These are phyloP conservation scores for Gibbula magus DNA, from an alignment of 2,888 invertebrate genomes.

Conservation along the genomic window DNA sequence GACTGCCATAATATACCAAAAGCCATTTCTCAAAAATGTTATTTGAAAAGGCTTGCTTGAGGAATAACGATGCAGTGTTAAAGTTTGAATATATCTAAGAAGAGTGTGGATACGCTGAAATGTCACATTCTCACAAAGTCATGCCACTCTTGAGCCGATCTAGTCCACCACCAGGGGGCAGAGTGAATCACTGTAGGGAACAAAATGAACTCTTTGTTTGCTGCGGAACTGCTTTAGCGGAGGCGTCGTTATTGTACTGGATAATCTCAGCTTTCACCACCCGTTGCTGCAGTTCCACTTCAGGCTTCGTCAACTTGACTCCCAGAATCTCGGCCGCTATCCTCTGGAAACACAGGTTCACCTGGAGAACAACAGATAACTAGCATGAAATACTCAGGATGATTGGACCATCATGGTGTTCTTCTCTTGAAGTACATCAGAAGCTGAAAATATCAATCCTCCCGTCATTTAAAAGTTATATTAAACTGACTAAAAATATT, in stretches of 20 bases:
- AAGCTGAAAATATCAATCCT: not conserved
- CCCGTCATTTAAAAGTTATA: not conserved
- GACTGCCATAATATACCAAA: too few species aligned
- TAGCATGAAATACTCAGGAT: not conserved
- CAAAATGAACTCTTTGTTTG: constrained; percentile 53
- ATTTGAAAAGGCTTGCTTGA: too few species aligned
- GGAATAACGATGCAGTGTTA: too few species aligned
- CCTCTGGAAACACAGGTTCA: constrained; percentile 79
- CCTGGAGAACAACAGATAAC: constrained; percentile 58
- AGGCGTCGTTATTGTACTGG: constrained; percentile 60
- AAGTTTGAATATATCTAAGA: too few species aligned
- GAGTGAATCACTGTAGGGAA: constrained; percentile 40
- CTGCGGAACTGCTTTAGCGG: constrained; percentile 39
- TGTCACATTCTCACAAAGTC: too few species aligned
- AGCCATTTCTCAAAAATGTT: too few species aligned
- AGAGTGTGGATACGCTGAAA: too few species aligned
- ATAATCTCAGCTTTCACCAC: constrained; percentile 82
- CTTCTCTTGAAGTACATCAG: not conserved
- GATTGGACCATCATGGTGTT: not conserved
- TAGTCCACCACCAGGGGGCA: too few species aligned
- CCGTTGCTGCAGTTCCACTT: constrained; percentile 82
- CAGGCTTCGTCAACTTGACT: constrained; percentile 81
- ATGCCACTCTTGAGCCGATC: too few species aligned
- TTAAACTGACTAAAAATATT: too few species aligned
- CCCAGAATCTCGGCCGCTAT: constrained; percentile 84